Conservation (phyloP, 2,888 invertebrate species). For the Ophioninae sp. region DNA sequence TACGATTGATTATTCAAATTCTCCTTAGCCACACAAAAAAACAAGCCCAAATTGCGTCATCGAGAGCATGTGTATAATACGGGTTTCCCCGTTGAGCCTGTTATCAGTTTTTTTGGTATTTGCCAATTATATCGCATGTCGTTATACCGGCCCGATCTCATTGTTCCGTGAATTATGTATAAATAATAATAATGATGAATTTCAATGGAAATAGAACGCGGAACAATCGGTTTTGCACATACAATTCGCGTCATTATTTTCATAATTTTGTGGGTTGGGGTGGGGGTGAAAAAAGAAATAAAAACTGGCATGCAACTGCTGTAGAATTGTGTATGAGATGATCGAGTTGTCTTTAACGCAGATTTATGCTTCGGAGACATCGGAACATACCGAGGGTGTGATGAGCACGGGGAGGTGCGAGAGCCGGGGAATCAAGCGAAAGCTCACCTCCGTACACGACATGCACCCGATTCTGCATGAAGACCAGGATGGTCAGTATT, state of each 20-base stretch:
- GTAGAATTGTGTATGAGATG: slow-evolving; percentile 80
- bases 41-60: slow-evolving; percentile 13
- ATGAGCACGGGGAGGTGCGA: slow-evolving; percentile 80
- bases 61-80: slow-evolving; percentile 51
- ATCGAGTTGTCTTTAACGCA: slow-evolving; percentile 81
- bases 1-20: slow-evolving; percentile 53
- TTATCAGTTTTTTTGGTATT: slow-evolving; percentile 35
- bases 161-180: not conserved
- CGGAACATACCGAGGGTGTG: slow-evolving; percentile 80
- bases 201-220: too few relatives aligned
- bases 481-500: slow-evolving; percentile 81
- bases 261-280: not conserved
- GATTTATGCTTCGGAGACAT: slow-evolving; percentile 80
- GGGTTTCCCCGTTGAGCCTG: slow-evolving; percentile 48
- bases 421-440: slow-evolving; percentile 80
- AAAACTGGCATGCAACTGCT: slow-evolving; percentile 73
- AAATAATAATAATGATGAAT: not conserved
- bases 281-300: not conserved
- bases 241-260: not conserved
- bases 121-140: slow-evolving; percentile 50
- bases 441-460: slow-evolving; percentile 81
- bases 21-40: slow-evolving; percentile 37
- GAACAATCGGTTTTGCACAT: not conserved
- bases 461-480: slow-evolving; percentile 81
- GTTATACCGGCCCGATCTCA: slow-evolving; percentile 20